phyloP scores from a whole-genome alignment of 2,797 vertebrate genomes.

The Betta splendens region DNA sequence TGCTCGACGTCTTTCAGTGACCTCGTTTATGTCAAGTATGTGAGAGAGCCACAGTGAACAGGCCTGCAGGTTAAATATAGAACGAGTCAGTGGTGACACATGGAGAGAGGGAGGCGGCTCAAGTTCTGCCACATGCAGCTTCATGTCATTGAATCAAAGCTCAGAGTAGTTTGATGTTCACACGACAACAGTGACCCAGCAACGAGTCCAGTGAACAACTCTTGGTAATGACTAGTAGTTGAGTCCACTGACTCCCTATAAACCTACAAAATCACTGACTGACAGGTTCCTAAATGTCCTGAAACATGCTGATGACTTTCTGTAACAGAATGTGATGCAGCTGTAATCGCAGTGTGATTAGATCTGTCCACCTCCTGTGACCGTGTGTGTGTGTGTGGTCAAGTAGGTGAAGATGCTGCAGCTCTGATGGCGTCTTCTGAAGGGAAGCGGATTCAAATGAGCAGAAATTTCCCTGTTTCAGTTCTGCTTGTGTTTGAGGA shows the following conservation, averaged over 20 bases:
- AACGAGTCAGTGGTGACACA: conserved; percentile 36
- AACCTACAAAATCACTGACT: too few relatives aligned
- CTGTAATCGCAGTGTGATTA: too few relatives aligned
- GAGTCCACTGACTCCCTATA: too few relatives aligned
- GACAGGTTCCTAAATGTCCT: too few relatives aligned
- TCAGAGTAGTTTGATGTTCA: neutral
- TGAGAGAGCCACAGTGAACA: conserved; percentile 17
- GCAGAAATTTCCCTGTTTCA: conserved; percentile 27
- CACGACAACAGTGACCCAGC: too few relatives aligned
- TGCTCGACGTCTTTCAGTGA: conserved; percentile 86
- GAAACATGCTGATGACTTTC: too few relatives aligned
- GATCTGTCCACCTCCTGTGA: neutral
- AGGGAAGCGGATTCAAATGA: conserved; percentile 53
- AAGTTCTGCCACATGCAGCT: conserved; percentile 57
- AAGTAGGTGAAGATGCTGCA: conserved; percentile 8
- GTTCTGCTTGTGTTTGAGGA: conserved; percentile 49
- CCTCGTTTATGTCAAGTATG: conserved; percentile 82
- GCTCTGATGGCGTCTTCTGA: conserved; percentile 12
- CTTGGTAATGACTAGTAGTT: too few relatives aligned
- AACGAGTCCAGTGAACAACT: too few relatives aligned
- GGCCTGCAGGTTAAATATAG: conserved; percentile 68
- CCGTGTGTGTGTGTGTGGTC: neutral
- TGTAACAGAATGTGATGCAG: too few relatives aligned
- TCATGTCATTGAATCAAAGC: neutral
- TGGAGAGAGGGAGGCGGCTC: conserved; percentile 38